phyloP scores from a whole-genome alignment of 2,888 invertebrate species.

The Nudaria mundana region DNA sequence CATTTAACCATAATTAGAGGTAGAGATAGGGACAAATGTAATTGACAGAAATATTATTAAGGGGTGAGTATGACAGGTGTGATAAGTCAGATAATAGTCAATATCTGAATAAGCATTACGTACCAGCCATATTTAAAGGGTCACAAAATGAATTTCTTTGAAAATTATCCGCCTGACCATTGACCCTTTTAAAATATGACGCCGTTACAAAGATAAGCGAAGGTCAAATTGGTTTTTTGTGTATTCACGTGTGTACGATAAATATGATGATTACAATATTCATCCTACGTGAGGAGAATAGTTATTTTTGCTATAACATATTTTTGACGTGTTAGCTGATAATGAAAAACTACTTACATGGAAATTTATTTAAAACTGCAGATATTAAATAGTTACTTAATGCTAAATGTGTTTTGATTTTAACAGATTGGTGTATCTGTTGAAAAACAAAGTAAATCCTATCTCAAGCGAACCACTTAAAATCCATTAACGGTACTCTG shows the following conservation, averaged over 20 bases:
- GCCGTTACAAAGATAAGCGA: conserved; percentile 24
- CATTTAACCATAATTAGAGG: no score
- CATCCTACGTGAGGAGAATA: conserved; percentile 16
- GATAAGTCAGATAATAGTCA: not conserved
- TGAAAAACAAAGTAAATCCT: not conserved
- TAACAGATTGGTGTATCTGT: no score
- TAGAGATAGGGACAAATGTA: no score
- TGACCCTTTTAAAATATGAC: conserved; percentile 24
- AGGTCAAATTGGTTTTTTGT: conserved; percentile 24
- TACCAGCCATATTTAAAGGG: conserved; percentile 2
- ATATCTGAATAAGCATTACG: conserved; percentile 2
- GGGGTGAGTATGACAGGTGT: no score
- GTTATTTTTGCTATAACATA: not conserved
- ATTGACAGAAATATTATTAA: no score
- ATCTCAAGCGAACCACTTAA: conserved; percentile 21
- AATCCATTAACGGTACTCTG: conserved; percentile 33
- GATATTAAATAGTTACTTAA: no score
- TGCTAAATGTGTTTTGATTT: no score
- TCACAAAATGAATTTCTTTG: conserved; percentile 18
- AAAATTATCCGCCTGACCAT: conserved; percentile 19
- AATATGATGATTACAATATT: conserved; percentile 16
- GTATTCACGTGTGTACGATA: conserved; percentile 17
- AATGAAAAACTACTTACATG: not conserved
- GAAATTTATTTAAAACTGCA: no score
- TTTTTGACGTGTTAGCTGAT: not conserved